These are phyloP conservation scores for Scaptomyza caliginosa DNA, from an alignment of 2,888 invertebrate genomes.

Conservation along the genomic window DNA sequence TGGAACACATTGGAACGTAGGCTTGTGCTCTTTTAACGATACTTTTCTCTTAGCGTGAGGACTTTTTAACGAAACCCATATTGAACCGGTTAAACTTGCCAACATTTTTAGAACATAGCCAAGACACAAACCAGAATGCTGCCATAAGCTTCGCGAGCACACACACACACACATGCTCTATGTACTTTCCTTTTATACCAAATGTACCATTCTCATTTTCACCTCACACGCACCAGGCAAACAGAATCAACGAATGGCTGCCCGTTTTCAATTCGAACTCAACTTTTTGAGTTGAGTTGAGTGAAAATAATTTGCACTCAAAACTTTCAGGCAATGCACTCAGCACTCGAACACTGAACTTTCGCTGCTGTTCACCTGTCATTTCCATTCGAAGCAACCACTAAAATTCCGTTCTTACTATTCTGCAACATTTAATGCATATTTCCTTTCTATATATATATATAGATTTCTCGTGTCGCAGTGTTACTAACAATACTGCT, in stretches of 20 bases:
- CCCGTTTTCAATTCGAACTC: not conserved
- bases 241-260: not conserved
- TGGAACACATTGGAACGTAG: not conserved
- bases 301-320: not conserved
- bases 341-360: not conserved
- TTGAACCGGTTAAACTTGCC: slow-evolving; percentile 7
- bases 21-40: not conserved
- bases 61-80: slow-evolving; percentile 11
- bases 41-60: not conserved
- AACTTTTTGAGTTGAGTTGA: slow-evolving; percentile 2
- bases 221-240: not conserved
- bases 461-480: no score
- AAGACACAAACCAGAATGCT: slow-evolving; percentile 11
- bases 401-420: not conserved
- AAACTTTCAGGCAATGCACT: not conserved
- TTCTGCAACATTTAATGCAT: no score
- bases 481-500: no score
- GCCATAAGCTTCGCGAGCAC: not conserved
- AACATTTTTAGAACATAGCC: slow-evolving; percentile 6
- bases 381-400: not conserved
- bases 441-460: no score
- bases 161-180: not conserved
- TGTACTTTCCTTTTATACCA: not conserved
- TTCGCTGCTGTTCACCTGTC: not conserved
- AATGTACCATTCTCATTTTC: not conserved